Conservation (phyloP, 1,140 invertebrate species). For the Holotrichia oblita region DNA sequence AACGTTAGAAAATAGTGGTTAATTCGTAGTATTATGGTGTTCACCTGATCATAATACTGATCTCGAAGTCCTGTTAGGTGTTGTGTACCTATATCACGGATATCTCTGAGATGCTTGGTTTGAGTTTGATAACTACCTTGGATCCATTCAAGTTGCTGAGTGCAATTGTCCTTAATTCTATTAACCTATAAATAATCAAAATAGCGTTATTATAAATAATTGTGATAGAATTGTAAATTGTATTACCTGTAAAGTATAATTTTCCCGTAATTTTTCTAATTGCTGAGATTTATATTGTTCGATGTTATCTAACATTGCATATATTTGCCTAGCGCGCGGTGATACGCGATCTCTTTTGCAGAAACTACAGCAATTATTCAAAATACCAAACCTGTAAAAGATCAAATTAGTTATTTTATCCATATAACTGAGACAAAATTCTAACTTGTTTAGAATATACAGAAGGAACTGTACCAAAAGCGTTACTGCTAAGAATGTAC, state of each 20-base stretch:
- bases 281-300: conserved; percentile 91
- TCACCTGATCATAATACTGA: conserved; percentile 92
- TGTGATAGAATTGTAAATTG: background rate
- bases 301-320: conserved; percentile 87
- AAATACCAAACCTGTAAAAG: conserved; percentile 69
- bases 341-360: conserved; percentile 74
- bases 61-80: conserved; percentile 86
- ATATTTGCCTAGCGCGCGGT: conserved; percentile 82
- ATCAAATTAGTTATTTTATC: conserved; percentile 38
- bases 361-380: conserved; percentile 72
- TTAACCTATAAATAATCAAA: conserved; percentile 70
- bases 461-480: conserved; percentile 79
- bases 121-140: conserved; percentile 90
- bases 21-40: conserved; percentile 2
- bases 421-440: conserved; percentile 44
- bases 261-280: conserved; percentile 86
- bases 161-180: conserved; percentile 91
- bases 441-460: conserved; percentile 76
- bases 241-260: conserved; percentile 86
- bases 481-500: conserved; percentile 80
- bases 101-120: conserved; percentile 86
- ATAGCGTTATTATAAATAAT: background rate
- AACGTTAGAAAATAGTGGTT: background rate
- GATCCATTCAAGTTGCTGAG: conserved; percentile 92
- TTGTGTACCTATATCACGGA: conserved; percentile 88